These are phyloP conservation scores for Spialia ferax DNA, from an alignment of 2,888 invertebrate species.

Conservation along the genomic window DNA sequence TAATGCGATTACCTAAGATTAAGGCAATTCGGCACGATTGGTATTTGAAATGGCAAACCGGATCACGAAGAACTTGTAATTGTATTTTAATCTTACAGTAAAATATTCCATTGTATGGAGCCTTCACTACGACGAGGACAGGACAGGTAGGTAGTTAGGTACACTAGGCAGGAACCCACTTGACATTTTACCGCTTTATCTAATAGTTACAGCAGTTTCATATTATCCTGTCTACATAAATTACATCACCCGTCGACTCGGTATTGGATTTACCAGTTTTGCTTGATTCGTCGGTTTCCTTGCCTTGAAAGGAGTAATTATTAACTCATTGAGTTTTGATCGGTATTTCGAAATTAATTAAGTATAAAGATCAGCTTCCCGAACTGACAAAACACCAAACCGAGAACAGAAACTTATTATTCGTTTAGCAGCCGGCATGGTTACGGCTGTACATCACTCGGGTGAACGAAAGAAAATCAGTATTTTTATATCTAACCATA, in stretches of 20 bases:
- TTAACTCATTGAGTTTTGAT: constrained; percentile 7
- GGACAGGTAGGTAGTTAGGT: too few relatives aligned
- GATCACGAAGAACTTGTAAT: constrained; percentile 69
- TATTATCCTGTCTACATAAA: constrained; percentile 53
- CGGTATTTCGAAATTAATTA: background rate
- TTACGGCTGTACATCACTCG: too few relatives aligned
- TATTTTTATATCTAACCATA: too few relatives aligned
- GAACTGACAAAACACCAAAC: too few relatives aligned
- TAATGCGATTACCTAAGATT: constrained; percentile 42
- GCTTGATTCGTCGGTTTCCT: background rate
- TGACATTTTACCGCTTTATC: constrained; percentile 53
- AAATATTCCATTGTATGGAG: constrained; percentile 72
- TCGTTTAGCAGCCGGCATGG: too few relatives aligned
- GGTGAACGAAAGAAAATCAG: too few relatives aligned
- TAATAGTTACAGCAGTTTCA: constrained; percentile 43
- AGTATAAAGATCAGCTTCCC: too few relatives aligned
- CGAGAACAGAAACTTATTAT: too few relatives aligned
- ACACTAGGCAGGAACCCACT: constrained; percentile 31
- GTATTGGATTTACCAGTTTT: constrained; percentile 13
- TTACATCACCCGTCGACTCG: constrained; percentile 44
- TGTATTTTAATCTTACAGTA: constrained; percentile 70
- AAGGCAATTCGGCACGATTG: constrained; percentile 32
- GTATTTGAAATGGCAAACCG: constrained; percentile 56
- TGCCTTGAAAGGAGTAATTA: constrained; percentile 5
- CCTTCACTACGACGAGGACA: constrained; percentile 54